Conservation (phyloP, 2,888 invertebrate genomes). For the Agrilus cyanescens region DNA sequence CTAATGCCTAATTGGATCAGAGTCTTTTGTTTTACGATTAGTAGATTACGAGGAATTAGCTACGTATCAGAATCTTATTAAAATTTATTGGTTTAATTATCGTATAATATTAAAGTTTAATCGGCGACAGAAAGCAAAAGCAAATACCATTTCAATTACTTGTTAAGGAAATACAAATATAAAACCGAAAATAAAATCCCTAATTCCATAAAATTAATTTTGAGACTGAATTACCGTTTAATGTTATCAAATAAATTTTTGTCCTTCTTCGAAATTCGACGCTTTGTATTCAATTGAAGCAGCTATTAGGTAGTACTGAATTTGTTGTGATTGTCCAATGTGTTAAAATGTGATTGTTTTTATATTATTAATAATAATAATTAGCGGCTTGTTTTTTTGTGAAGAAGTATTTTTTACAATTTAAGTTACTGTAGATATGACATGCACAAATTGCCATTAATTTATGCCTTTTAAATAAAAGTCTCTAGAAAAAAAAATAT, state of each 20-base stretch:
- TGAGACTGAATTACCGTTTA: conserved; percentile 19
- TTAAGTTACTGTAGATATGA: conserved; percentile 1
- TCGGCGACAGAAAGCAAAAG: too few relatives aligned
- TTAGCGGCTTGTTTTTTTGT: conserved; percentile 6
- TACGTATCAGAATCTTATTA: too few relatives aligned
- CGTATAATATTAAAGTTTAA: too few relatives aligned
- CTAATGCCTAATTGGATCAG: too few relatives aligned
- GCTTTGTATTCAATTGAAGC: conserved; percentile 29
- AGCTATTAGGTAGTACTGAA: conserved; percentile 22
- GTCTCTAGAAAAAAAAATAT: too few relatives aligned
- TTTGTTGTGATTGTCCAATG: conserved; percentile 5
- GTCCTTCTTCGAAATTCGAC: conserved; percentile 15
- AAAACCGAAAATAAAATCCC: neutral
- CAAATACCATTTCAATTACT: too few relatives aligned
- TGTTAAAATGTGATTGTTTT: conserved; percentile 4
- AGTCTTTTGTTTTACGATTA: too few relatives aligned
- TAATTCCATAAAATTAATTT: neutral
- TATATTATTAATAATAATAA: neutral
- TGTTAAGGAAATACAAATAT: neutral
- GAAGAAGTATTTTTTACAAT: conserved; percentile 10
- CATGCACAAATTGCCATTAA: too few relatives aligned
- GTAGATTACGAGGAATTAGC: too few relatives aligned
- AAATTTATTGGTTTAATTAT: too few relatives aligned
- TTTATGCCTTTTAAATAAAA: too few relatives aligned
- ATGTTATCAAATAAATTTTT: conserved; percentile 31